Evolutionary conservation across 2,797 vertebrate species (phyloP).

Genomic region (Odontamblyopus lacepedii): DNA sequence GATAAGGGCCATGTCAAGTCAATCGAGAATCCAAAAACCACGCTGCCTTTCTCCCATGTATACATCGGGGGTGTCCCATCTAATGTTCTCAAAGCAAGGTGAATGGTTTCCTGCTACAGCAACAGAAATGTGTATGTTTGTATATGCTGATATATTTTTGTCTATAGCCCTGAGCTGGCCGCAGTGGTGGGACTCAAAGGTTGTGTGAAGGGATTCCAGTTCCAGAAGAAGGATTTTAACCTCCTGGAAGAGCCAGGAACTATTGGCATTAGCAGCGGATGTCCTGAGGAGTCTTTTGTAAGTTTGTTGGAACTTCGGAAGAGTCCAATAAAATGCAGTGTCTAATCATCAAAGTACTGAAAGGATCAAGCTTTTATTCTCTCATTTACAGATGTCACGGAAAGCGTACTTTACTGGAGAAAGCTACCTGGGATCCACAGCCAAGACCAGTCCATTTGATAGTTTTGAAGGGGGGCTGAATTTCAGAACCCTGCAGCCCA

Average conservation of each 20-base stretch:
- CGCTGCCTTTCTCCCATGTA: constrained; percentile 91
- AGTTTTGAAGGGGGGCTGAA: constrained; percentile 93
- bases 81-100: constrained; percentile 85
- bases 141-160: neutral
- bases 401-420: constrained; percentile 91
- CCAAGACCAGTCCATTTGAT: constrained; percentile 86
- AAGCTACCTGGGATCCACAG: constrained; percentile 87
- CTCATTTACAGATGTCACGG: constrained; percentile 85
- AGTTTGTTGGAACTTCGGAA: constrained; percentile 13
- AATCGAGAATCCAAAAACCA: constrained; percentile 89
- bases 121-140: neutral
- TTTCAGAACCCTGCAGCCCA: constrained; percentile 88
- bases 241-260: constrained; percentile 92
- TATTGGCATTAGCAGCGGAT: constrained; percentile 94
- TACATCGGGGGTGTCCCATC: constrained; percentile 92
- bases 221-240: constrained; percentile 98
- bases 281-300: constrained; percentile 95
- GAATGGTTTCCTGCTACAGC: constrained; percentile 11
- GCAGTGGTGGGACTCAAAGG: constrained; percentile 84
- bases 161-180: constrained; percentile 80
- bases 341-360: constrained; percentile 2
- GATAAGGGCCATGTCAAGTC: constrained; percentile 93
- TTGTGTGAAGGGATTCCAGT: constrained; percentile 98
- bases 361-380: neutral
- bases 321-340: neutral